Percentiles rank a stretch among this genome's conserved stretches.
These are phyloP conservation scores for Artibeus lituratus DNA, from an alignment of 2,797 vertebrate species.

Conservation along the genomic window DNA sequence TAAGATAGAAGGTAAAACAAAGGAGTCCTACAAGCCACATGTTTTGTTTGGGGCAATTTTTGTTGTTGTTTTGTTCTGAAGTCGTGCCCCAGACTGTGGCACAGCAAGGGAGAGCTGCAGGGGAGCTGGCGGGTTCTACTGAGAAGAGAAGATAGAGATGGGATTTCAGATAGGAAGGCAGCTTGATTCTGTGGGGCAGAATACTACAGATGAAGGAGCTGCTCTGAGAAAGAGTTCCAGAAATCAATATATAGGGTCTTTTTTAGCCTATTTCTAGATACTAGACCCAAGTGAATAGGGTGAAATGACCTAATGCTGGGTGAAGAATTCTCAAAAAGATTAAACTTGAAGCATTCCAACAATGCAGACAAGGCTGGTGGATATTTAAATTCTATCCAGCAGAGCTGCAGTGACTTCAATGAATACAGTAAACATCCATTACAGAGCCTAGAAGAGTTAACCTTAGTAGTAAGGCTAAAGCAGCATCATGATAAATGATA, in stretches of 20 bases:
- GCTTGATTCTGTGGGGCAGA: background rate
- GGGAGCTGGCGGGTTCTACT: background rate
- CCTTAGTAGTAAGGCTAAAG: background rate
- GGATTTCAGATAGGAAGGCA: background rate
- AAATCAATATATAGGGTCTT: background rate
- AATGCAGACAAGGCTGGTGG: background rate
- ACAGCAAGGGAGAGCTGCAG: background rate
- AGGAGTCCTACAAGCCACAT: background rate
- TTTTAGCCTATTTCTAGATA: background rate
- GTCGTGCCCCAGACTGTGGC: background rate
- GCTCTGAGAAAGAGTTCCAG: background rate
- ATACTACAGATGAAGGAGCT: background rate
- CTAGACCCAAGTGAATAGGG: background rate
- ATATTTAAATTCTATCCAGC: background rate
- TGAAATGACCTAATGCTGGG: background rate
- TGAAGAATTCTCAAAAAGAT: background rate
- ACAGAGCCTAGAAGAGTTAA: background rate
- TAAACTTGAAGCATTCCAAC: background rate
- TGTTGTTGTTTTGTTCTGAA: background rate
- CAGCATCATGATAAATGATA: background rate
- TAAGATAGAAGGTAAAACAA: background rate
- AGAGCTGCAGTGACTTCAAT: background rate
- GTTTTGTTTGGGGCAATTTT: background rate
- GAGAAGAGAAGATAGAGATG: background rate
- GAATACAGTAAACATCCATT: background rate